Conservation (phyloP, 2,113 vertebrate species). For the Centropristis striata region DNA sequence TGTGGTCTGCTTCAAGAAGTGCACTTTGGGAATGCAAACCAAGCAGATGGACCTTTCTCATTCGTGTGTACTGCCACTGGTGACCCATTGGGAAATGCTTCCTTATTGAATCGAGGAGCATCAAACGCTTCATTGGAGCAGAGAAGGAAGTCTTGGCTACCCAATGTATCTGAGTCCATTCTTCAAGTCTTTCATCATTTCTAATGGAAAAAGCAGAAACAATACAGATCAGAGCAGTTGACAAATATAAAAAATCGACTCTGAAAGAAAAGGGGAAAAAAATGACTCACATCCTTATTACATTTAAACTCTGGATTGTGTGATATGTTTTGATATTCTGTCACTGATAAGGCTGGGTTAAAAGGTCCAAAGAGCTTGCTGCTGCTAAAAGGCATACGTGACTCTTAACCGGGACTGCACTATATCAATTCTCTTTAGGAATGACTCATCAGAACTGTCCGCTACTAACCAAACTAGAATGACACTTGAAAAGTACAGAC, state of each 20-base stretch:
- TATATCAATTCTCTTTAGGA: conserved; percentile 16
- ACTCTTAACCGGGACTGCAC: conserved; percentile 1
- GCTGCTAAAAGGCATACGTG: conserved; percentile 9
- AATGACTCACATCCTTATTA: conserved; percentile 14
- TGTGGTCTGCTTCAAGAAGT: conserved; percentile 79
- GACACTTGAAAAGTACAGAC: too few relatives aligned
- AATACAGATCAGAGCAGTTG: conserved; percentile 29
- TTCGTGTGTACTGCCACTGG: conserved; percentile 82
- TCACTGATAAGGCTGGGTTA: conserved; percentile 45
- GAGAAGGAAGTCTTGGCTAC: conserved; percentile 74
- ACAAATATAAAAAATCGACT: conserved; percentile 41
- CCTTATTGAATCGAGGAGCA: conserved; percentile 83
- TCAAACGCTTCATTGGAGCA: conserved; percentile 85
- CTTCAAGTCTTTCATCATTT: conserved; percentile 48
- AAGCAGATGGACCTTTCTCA: conserved; percentile 84
- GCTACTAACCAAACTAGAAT: conserved; percentile 13
- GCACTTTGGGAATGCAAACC: conserved; percentile 83
- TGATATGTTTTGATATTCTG: conserved; percentile 40
- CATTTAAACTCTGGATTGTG: conserved; percentile 27
- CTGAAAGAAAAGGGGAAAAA: conserved; percentile 11
- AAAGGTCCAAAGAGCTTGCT: conserved; percentile 38
- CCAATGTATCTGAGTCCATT: conserved; percentile 67
- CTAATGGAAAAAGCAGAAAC: conserved; percentile 52
- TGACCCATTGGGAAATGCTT: conserved; percentile 84
- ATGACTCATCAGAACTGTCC: conserved; percentile 25